These are phyloP conservation scores for Trogon surrucura DNA, from an alignment of 2,113 vertebrate genomes.

Conservation along the genomic window DNA sequence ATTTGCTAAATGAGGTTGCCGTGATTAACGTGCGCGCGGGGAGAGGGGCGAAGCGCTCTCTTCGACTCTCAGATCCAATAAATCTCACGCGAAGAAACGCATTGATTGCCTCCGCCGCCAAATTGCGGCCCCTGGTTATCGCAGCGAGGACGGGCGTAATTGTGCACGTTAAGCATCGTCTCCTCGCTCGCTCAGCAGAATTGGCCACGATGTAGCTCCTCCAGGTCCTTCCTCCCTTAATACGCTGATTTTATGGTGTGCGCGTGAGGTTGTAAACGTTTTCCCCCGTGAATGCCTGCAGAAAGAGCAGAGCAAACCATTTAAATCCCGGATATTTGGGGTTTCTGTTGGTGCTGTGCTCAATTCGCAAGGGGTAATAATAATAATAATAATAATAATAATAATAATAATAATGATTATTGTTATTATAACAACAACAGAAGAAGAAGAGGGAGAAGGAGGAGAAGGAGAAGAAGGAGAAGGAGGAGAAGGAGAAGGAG, in stretches of 20 bases:
- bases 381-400: not conserved
- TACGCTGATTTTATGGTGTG: not conserved
- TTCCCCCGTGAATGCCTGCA: accelerated
- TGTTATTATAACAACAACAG: too few relatives aligned
- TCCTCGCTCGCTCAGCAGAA: slow-evolving; percentile 23
- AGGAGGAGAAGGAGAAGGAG: too few relatives aligned
- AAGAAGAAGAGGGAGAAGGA: too few relatives aligned
- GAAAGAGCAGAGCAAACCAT: not conserved
- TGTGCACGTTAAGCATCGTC: not conserved
- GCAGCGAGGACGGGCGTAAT: not conserved
- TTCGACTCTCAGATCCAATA: not conserved
- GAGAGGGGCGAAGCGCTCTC: not conserved
- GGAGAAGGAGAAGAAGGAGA: too few relatives aligned
- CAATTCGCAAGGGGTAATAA: not conserved
- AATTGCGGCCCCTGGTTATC: not conserved
- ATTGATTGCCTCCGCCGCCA: slow-evolving; percentile 4
- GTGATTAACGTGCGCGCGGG: not conserved
- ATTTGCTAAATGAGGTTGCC: not conserved
- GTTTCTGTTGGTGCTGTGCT: not conserved
- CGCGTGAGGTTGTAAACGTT: not conserved
- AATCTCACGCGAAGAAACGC: not conserved
- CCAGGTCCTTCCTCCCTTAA: slow-evolving; percentile 6
- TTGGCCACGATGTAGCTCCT: not conserved
- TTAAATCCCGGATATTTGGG: not conserved
- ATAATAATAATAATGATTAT: not conserved